A percentile compares a stretch with the other conserved stretches of the same genome.
These are phyloP conservation scores for Myxocyprinus asiaticus DNA, from an alignment of 2,113 vertebrate genomes.

Conservation along the genomic window DNA sequence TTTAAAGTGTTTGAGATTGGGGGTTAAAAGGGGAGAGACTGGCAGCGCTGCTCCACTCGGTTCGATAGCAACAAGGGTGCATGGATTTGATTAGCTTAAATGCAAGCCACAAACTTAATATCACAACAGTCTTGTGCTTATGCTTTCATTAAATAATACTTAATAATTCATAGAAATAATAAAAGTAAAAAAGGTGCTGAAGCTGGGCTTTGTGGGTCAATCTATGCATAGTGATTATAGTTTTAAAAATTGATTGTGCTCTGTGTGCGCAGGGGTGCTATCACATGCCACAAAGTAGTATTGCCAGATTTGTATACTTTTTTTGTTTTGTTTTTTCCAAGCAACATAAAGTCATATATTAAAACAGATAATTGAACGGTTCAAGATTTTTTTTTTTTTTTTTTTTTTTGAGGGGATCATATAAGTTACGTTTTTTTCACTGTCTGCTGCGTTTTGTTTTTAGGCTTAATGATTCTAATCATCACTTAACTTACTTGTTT, in stretches of 20 bases:
- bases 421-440: no score
- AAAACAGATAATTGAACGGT: no score
- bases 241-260: constrained; percentile 25
- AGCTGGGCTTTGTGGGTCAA: constrained; percentile 22
- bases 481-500: no score
- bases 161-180: constrained; percentile 14
- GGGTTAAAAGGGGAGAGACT: constrained; percentile 69
- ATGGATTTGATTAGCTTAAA: neutral
- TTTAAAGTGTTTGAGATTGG: constrained; percentile 63
- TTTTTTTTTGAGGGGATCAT: no score
- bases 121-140: neutral
- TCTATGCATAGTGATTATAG: constrained; percentile 22
- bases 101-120: constrained; percentile 4
- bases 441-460: no score
- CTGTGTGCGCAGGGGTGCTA: neutral
- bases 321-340: no score
- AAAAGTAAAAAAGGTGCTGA: constrained; percentile 1
- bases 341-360: no score
- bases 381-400: no score
- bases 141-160: neutral
- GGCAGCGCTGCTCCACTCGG: constrained; percentile 63
- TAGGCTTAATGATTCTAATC: no score
- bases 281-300: no score
- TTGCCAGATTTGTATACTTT: no score
- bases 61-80: constrained; percentile 9